Evolutionary conservation across 2,113 vertebrate species (phyloP).

Genomic region (Dolichallabes microphthalmus): DNA sequence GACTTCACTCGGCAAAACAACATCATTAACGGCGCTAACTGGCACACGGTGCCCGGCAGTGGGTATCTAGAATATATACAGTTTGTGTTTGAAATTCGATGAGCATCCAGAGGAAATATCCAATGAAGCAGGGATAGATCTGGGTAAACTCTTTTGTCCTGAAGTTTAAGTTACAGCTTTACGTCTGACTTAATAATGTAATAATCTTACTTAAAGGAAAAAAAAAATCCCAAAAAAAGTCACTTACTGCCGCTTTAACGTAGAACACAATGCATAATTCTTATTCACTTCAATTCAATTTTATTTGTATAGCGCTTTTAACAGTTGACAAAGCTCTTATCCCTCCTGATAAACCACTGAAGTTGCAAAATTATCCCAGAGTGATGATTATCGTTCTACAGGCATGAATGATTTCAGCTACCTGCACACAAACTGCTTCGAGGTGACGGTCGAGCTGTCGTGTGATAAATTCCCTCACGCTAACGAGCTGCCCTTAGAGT

Average conservation of each 20-base stretch:
- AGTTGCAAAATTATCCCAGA: background rate
- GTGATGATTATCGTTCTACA: constrained; percentile 47
- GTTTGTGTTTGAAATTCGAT: background rate
- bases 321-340: background rate
- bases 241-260: background rate
- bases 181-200: background rate
- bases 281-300: too few relatives aligned
- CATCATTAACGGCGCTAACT: constrained; percentile 88
- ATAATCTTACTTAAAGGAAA: background rate
- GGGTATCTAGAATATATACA: background rate
- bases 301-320: too few relatives aligned
- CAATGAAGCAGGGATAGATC: background rate
- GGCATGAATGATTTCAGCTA: constrained; percentile 96
- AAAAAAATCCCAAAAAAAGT: background rate
- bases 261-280: too few relatives aligned
- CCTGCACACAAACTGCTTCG: constrained; percentile 92
- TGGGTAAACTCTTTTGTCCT: background rate
- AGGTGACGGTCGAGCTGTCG: constrained; percentile 88
- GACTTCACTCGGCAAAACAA: constrained; percentile 82
- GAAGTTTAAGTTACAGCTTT: too few relatives aligned
- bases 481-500: constrained; percentile 83
- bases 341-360: background rate
- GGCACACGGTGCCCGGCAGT: constrained; percentile 80
- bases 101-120: background rate
- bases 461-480: constrained; percentile 93